Conservation (phyloP, 2,113 vertebrate species). For the Erinaceus europaeus region DNA sequence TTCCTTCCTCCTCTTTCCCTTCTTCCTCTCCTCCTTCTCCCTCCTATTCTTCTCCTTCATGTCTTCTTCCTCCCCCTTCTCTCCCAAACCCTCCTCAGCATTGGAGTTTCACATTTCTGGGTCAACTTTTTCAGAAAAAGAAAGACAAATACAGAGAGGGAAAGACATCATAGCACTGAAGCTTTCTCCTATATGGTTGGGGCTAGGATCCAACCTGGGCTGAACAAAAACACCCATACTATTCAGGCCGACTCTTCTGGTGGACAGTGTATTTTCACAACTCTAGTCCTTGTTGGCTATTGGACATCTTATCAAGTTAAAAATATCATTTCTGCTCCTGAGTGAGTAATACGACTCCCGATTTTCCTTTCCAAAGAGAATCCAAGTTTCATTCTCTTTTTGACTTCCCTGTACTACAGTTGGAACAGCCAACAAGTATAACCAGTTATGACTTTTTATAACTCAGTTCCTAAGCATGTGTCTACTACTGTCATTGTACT, state of each 20-base stretch:
- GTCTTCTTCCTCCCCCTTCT: too few relatives aligned
- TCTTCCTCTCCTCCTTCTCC: too few relatives aligned
- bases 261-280: background rate
- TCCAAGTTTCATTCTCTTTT: background rate
- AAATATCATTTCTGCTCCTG: background rate
- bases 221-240: too few relatives aligned
- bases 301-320: background rate
- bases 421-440: background rate
- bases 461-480: background rate
- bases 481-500: background rate
- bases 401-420: background rate
- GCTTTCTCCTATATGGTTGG: too few relatives aligned
- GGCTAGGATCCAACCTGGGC: too few relatives aligned
- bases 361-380: background rate
- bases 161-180: too few relatives aligned
- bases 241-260: too few relatives aligned
- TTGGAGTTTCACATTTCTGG: too few relatives aligned
- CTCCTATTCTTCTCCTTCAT: too few relatives aligned
- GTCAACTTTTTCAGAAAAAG: background rate
- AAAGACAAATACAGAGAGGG: too few relatives aligned
- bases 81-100: too few relatives aligned
- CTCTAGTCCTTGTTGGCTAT: background rate
- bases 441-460: constrained; percentile 5
- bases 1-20: too few relatives aligned
- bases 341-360: background rate